Percentiles rank a stretch among this genome's conserved stretches.
phyloP scores from a whole-genome alignment of 2,888 invertebrate genomes.

The Polymixis flavicincta region DNA sequence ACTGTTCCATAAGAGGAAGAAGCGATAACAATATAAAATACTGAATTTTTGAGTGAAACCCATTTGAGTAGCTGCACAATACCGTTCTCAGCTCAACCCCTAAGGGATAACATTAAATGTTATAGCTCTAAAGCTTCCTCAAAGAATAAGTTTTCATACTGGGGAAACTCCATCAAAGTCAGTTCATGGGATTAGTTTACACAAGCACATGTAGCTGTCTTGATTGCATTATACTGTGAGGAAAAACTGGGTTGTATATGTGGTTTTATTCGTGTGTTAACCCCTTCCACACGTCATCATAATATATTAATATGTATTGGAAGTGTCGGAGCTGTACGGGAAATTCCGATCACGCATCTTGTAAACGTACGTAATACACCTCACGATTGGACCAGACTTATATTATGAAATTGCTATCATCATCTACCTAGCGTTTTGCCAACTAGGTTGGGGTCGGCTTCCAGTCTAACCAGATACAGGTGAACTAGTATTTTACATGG shows the following conservation, averaged over 20 bases:
- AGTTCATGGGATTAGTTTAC: conserved; percentile 49
- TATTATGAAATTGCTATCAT: neutral
- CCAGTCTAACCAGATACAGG: too few relatives aligned
- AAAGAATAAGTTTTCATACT: conserved; percentile 57
- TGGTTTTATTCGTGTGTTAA: conserved; percentile 38
- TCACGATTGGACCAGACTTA: conserved; percentile 26
- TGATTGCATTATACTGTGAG: conserved; percentile 44
- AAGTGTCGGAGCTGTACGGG: conserved; percentile 32
- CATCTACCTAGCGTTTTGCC: too few relatives aligned
- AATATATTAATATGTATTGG: conserved; percentile 65
- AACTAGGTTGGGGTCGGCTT: too few relatives aligned
- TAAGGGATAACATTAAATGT: conserved; percentile 63
- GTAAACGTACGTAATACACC: conserved; percentile 52
- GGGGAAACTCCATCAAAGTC: conserved; percentile 63
- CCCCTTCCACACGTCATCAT: conserved; percentile 44
- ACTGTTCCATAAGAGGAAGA: conserved; percentile 25
- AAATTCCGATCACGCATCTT: conserved; percentile 61
- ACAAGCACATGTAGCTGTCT: conserved; percentile 42
- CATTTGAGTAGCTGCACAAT: conserved; percentile 54
- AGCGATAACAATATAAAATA: conserved; percentile 57
- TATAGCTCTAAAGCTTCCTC: conserved; percentile 58
- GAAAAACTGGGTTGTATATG: conserved; percentile 45
- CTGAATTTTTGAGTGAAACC: conserved; percentile 58
- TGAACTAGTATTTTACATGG: too few relatives aligned
- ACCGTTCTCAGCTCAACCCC: conserved; percentile 43